Evolutionary conservation across 2,797 vertebrate species (phyloP).

Genomic region (Tragopan temminckii): DNA sequence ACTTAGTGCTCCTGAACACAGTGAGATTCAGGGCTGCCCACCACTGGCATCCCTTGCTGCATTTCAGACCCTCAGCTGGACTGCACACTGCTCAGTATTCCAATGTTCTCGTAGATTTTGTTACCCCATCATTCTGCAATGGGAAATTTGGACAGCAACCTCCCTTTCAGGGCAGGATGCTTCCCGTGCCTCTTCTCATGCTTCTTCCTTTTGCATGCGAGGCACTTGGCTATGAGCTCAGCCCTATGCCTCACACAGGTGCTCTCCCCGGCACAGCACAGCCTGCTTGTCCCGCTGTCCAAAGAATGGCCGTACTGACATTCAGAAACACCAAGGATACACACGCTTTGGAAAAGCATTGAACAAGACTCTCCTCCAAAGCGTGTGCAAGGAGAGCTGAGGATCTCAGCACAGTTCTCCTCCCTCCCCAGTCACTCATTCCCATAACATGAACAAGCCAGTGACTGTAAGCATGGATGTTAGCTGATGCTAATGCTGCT

Average conservation of each 20-base stretch:
- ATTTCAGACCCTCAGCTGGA: neutral
- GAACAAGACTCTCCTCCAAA: neutral
- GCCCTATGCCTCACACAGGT: neutral
- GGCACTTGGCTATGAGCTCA: neutral
- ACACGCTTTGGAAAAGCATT: neutral
- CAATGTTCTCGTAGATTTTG: neutral
- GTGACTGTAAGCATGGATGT: no score
- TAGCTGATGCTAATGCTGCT: neutral
- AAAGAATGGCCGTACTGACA: neutral
- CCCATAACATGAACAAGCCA: neutral
- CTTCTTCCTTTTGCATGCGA: neutral
- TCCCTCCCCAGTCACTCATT: neutral
- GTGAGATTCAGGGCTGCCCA: neutral
- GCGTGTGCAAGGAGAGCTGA: neutral
- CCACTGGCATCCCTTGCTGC: accelerated
- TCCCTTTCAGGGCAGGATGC: neutral
- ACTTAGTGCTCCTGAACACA: neutral
- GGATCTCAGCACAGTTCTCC: neutral
- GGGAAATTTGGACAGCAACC: neutral
- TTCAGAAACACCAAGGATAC: neutral
- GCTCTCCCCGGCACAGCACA: neutral
- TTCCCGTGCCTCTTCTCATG: neutral
- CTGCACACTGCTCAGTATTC: neutral
- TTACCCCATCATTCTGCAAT: neutral
- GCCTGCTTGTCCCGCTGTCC: neutral